phyloP scores from a whole-genome alignment of 2,888 invertebrate genomes.

The Subacronicta megacephala region DNA sequence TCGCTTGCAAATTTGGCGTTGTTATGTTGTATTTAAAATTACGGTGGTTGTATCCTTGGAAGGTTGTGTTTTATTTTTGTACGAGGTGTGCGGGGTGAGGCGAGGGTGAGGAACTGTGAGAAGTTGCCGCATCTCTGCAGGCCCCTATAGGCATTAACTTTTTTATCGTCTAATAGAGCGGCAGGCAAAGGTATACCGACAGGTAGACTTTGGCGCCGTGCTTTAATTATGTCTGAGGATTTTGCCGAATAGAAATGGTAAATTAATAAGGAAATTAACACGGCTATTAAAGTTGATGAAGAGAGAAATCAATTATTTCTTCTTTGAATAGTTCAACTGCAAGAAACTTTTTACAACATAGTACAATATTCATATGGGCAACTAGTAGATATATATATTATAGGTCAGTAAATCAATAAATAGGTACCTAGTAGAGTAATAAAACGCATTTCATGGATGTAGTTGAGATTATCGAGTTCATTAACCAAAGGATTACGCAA shows the following conservation, averaged over 20 bases:
- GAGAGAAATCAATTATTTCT: slow-evolving; percentile 17
- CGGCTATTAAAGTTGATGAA: slow-evolving; percentile 47
- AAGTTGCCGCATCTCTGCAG: slow-evolving; percentile 81
- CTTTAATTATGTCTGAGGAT: slow-evolving; percentile 83
- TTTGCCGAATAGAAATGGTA: slow-evolving; percentile 73
- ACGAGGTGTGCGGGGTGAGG: slow-evolving; percentile 61
- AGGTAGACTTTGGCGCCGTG: slow-evolving; percentile 86
- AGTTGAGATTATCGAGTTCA: slow-evolving; percentile 50
- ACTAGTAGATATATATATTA: slow-evolving; percentile 6
- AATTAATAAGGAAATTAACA: slow-evolving; percentile 71
- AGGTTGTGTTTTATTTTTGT: slow-evolving; percentile 87
- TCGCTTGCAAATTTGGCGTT: slow-evolving; percentile 57
- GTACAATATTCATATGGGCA: not conserved
- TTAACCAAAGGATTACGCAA: slow-evolving; percentile 41
- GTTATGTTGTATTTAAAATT: slow-evolving; percentile 78
- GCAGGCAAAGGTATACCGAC: slow-evolving; percentile 83
- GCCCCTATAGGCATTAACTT: slow-evolving; percentile 83
- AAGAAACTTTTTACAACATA: too few species aligned
- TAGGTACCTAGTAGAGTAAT: slow-evolving; percentile 9
- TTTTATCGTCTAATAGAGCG: slow-evolving; percentile 88
- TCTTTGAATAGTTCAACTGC: slow-evolving; percentile 7
- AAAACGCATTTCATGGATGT: slow-evolving; percentile 12
- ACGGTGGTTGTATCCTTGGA: slow-evolving; percentile 88
- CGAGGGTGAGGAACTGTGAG: slow-evolving; percentile 79
- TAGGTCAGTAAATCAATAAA: slow-evolving; percentile 31